Base-by-base conservation (phyloP, 2,888 invertebrate genomes). In the Poecilobothrus nobilitatus region DNA sequence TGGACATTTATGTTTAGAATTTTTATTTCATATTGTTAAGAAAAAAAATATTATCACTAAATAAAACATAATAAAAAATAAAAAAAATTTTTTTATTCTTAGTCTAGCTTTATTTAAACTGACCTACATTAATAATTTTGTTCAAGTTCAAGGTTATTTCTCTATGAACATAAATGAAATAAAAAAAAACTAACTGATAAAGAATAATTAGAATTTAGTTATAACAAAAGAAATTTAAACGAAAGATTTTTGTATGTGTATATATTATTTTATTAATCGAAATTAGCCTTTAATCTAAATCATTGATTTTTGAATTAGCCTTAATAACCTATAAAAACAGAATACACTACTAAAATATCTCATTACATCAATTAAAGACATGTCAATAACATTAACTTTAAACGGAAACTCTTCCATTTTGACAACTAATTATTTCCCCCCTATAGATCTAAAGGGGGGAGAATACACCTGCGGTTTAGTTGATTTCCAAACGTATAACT, bases 1-100 rank as follows among this genome's bases (percentile, higher is more conserved):
- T 67, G 77, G 77, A 20, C 77, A 76, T 72, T 72, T 75, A 37
- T 76, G 76, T 71, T 70, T 76, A 70, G 68, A 74, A 66, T 76
- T 75, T 70, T 71, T 76, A 67, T 67, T 41, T 65, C 69, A 67
- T 34, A 69, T 68, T 71, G 71, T 72, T 70, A 73, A 72, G 71
- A 70, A 70, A 70, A 63, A 66, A 20, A 66, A 66, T 62, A 27
- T 66, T 27, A 21, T 66, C 20, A 27, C 27, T 27, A 27, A 27
- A 27, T 66, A 44, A 65, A 44, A 66, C 20, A 61, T 62, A 64
- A 41, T 21, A 44, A 68, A 65, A 63, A 68, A 65, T 66, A 61
- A 61, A 61, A 44, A 44, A 66, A 8, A 6, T 6, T 66, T 18
- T 66, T 37, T 12, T 21, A 64, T 61, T 66, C 63, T 68, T 6